A percentile compares a stretch with the other conserved stretches of the same genome.
Conservation (phyloP, 2,888 invertebrate genomes). For the Caenorhabditis sp. region DNA sequence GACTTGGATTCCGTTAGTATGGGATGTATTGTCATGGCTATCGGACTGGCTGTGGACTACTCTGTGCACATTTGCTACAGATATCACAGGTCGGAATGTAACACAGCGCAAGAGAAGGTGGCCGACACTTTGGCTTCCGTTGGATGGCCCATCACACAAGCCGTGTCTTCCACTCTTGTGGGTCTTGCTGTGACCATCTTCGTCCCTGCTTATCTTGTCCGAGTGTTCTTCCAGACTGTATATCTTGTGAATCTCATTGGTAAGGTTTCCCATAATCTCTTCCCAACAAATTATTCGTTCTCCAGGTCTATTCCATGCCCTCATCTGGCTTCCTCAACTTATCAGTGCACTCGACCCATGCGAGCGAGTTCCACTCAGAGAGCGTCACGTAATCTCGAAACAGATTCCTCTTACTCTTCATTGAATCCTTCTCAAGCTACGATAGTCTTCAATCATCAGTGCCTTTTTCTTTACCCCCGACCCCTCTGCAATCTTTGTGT, state of each 20-base stretch:
- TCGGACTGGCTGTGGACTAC: constrained; percentile 82
- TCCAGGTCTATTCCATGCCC: constrained; percentile 78
- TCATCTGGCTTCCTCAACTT: constrained; percentile 82
- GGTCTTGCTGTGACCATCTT: constrained; percentile 76
- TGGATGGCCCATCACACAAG: constrained; percentile 82
- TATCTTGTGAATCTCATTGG: constrained; percentile 82
- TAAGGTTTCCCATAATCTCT: constrained; percentile 15
- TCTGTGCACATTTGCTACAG: constrained; percentile 83
- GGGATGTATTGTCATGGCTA: constrained; percentile 83
- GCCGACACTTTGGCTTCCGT: constrained; percentile 81
- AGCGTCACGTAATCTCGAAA: constrained; percentile 55
- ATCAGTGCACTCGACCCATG: constrained; percentile 82
- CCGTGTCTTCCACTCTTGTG: constrained; percentile 80
- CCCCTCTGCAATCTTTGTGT: constrained; percentile 24
- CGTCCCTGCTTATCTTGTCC: constrained; percentile 82
- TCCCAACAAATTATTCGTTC: background rate
- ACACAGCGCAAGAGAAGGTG: constrained; percentile 77
- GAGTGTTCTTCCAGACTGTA: constrained; percentile 83
- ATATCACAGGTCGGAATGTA: constrained; percentile 80
- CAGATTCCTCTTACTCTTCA: constrained; percentile 51
- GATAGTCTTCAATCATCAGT: constrained; percentile 9
- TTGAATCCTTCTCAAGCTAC: constrained; percentile 11
- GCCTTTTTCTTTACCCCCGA: constrained; percentile 34
- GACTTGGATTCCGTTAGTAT: constrained; percentile 83
- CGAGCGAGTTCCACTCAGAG: constrained; percentile 79